Evolutionary conservation across 2,797 vertebrate species (phyloP), one percentile per base, ranked within the genome.

Genomic region (Sebastiscus tertius): DNA sequence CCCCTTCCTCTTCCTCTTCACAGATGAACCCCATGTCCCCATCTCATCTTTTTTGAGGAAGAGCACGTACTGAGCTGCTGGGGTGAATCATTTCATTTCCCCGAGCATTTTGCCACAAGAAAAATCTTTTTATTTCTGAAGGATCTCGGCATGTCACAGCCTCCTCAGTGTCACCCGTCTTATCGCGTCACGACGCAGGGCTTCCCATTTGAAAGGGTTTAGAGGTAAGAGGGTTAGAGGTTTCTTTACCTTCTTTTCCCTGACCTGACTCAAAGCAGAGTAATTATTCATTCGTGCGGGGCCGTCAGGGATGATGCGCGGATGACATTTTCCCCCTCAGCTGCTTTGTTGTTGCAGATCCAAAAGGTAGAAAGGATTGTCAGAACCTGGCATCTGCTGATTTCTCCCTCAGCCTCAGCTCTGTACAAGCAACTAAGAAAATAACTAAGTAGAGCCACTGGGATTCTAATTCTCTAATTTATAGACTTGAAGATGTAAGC

Each of bases 81-180:
- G 83, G 89, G 83, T 89, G 89, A 91, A 91, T 90, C 77, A 76
- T 92, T 90, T 92, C 68, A 92, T 94, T 91, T 89, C 89, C 87
- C 81, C 34, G 66, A 89, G 87, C 62, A 1, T 85, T 90, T 86
- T 89, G 81, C 84, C 77, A 82, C 68, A 46, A 90, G 91, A 86
- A 88, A 84, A 87, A 78, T 85, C 78, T 81, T 90, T 91, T 91
- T 75, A 84, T 91, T 92, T 89, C 62, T 22, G 56, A 75, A 83
- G 79, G 78, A 89, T 90, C 87, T 77, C 61, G 6, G 83, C 81
- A 26, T 90, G 90, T 83, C 80, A 80, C 84, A 75, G 86, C 72
- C 87, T 87, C 78, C 82, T 89, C 86, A 54, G 81, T 84, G 84
- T 90, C 87, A 85, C 12, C 29, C 42, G 55, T 88, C 91, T 93